phyloP scores from a whole-genome alignment of 2,113 vertebrate genomes.

The Gallinago jamesoni region DNA sequence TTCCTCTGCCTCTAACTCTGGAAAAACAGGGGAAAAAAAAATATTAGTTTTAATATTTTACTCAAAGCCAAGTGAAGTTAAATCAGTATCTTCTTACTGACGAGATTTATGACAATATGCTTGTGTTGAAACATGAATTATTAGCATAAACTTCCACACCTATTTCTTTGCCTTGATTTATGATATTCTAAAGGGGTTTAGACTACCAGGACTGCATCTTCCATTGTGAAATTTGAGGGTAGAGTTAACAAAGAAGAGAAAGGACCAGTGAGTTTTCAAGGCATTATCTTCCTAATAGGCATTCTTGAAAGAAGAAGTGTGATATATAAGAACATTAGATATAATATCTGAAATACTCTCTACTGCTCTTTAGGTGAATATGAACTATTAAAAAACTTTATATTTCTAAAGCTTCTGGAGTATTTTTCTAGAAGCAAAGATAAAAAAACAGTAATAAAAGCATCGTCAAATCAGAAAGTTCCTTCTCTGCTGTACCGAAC shows the following conservation, averaged over 20 bases:
- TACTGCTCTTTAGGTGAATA: not conserved
- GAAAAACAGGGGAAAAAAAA: conserved; percentile 1
- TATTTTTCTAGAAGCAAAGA: not conserved
- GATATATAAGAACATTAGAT: not conserved
- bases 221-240: not conserved
- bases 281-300: not conserved
- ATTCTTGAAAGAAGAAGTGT: not conserved
- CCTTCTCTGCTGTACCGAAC: not conserved
- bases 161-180: not conserved
- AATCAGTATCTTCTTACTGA: not conserved
- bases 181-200: not conserved
- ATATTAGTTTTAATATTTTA: not conserved
- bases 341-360: not conserved
- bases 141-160: not conserved
- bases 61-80: not conserved
- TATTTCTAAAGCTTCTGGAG: not conserved
- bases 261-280: not conserved
- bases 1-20: conserved; percentile 97
- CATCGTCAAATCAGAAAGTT: not conserved
- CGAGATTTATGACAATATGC: not conserved
- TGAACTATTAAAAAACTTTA: not conserved
- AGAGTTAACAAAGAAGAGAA: not conserved
- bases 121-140: not conserved
- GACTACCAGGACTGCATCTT: not conserved
- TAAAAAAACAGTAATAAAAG: not conserved